Conservation (phyloP, 2,113 vertebrate species). For the Coptodon bakossiorum region DNA sequence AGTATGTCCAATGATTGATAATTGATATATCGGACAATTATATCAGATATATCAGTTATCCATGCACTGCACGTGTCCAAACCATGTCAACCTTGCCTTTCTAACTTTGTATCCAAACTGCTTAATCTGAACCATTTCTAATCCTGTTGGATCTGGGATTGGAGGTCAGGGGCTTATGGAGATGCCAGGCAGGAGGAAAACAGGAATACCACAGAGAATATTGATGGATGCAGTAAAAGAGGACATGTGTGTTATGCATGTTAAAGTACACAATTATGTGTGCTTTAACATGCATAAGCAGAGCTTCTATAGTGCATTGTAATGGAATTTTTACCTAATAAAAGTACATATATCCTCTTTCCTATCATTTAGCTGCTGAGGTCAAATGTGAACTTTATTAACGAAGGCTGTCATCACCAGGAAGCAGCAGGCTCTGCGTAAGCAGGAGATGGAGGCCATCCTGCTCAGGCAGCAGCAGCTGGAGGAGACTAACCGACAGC, state of each 20-base stretch:
- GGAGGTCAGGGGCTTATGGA: background rate
- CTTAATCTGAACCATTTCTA: background rate
- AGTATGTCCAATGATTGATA: background rate
- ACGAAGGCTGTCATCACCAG: constrained; percentile 54
- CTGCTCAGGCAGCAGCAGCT: constrained; percentile 88
- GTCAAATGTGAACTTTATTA: background rate
- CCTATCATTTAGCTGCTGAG: background rate
- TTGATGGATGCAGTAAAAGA: background rate
- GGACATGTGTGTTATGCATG: background rate
- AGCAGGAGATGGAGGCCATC: constrained; percentile 93
- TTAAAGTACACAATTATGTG: background rate
- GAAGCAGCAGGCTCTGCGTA: constrained; percentile 87
- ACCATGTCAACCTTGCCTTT: background rate
- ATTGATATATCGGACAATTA: background rate
- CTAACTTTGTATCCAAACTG: background rate
- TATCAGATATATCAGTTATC: background rate
- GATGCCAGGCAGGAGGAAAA: background rate
- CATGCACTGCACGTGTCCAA: background rate
- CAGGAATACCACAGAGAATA: background rate
- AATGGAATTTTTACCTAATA: background rate
- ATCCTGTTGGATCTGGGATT: background rate
- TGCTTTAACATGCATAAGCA: background rate
- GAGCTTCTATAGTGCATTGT: background rate
- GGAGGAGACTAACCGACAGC: constrained; percentile 87
- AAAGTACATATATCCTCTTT: background rate